Conservation (phyloP, 2,797 vertebrate genomes). For the Lagorchestes hirsutus region DNA sequence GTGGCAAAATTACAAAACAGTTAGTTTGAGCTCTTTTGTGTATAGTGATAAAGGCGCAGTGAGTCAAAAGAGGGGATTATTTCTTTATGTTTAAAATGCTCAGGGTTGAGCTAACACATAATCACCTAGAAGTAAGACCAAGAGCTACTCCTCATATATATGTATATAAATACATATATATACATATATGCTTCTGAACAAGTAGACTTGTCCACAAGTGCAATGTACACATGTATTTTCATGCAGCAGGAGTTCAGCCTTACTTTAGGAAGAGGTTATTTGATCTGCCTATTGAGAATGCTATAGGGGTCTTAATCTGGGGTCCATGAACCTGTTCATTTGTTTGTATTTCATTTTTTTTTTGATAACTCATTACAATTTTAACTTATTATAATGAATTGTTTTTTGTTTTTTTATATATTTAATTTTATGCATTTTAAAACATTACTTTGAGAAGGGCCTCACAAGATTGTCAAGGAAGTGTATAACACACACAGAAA, state of each 20-base stretch:
- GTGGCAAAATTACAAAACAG: not conserved
- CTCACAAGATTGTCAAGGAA: not conserved
- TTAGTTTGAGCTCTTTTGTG: not conserved
- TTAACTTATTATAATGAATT: not conserved
- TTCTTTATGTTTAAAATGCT: not conserved
- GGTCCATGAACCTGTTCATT: not conserved
- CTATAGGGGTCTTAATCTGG: not conserved
- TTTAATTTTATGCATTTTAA: not conserved
- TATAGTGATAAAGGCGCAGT: not conserved
- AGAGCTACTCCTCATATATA: too few species aligned
- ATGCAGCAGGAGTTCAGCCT: not conserved
- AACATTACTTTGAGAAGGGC: not conserved
- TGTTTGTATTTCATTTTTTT: not conserved
- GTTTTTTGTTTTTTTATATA: not conserved
- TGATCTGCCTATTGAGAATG: too few species aligned
- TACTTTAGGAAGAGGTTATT: not conserved
- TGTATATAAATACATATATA: not conserved
- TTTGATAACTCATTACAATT: not conserved
- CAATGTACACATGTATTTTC: not conserved
- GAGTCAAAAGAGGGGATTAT: not conserved
- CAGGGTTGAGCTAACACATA: not conserved
- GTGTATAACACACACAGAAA: not conserved
- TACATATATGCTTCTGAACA: not conserved
- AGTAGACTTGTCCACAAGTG: not conserved
- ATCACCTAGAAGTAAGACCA: not conserved